Percentiles rank a stretch among this genome's conserved stretches.
These are phyloP conservation scores for Cassiopea xamachana DNA, from an alignment of 30 jellyfish, hydroid and myxozoan species.

Conservation along the genomic window DNA sequence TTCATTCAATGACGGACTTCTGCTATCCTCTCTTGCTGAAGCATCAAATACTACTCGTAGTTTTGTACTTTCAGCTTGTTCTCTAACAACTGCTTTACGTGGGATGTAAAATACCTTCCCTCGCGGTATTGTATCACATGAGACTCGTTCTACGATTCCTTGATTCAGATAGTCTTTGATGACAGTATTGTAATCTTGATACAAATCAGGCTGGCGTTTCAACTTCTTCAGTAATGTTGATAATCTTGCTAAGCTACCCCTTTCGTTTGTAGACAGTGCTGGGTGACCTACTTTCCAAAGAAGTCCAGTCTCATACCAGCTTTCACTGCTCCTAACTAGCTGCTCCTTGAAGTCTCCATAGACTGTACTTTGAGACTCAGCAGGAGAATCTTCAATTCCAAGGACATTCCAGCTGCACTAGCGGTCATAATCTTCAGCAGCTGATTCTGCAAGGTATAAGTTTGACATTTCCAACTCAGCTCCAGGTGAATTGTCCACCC, in stretches of 20 bases:
- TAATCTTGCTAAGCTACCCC: conserved; percentile 63
- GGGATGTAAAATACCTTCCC: conserved; percentile 65
- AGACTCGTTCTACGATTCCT: conserved; percentile 56
- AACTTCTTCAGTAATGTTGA: conserved; percentile 47
- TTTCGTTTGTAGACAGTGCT: conserved; percentile 35
- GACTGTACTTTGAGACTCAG: conserved; percentile 34
- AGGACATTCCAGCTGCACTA: conserved; percentile 45
- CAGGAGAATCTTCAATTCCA: conserved; percentile 61
- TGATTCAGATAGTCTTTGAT: conserved; percentile 55
- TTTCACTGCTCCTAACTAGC: conserved; percentile 37
- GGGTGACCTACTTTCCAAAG: conserved; percentile 37
- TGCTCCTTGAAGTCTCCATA: conserved; percentile 80
- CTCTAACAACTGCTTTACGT: conserved; percentile 55
- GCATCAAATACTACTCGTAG: conserved; percentile 52
- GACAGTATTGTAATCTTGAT: conserved; percentile 38
- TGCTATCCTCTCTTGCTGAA: conserved; percentile 52
- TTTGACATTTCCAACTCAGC: neutral
- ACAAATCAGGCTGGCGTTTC: conserved; percentile 56
- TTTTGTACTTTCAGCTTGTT: conserved; percentile 43
- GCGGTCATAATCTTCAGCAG: conserved; percentile 49
- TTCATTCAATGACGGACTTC: conserved; percentile 43
- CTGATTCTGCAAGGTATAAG: conserved; percentile 22
- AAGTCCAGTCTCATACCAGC: conserved; percentile 68
- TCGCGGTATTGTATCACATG: neutral
- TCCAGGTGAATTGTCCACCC: conserved; percentile 18